Conservation (phyloP, 92 coral and sea anemone species). For the Chrysogorgia sp. region DNA sequence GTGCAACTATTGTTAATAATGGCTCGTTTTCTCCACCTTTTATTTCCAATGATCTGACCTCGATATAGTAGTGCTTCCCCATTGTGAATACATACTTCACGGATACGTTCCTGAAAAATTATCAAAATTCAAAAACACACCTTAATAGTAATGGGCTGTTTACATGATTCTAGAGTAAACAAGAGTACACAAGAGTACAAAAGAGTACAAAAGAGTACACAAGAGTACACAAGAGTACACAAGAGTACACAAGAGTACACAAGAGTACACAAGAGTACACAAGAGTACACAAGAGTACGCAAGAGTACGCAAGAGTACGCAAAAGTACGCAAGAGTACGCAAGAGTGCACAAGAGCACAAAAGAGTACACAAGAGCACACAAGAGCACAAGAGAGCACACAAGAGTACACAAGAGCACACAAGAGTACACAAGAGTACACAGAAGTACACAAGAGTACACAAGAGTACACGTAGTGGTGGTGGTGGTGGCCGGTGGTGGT, state of each 20-base stretch:
- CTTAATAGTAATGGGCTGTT: no score
- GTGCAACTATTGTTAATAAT: slow-evolving; percentile 6
- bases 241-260: background rate
- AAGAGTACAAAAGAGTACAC: no score
- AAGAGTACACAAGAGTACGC: background rate
- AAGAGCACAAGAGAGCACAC: background rate
- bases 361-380: no score
- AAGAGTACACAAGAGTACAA: no score
- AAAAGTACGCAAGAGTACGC: background rate
- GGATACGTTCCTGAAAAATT: background rate
- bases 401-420: background rate
- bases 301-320: no score
- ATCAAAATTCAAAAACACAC: background rate
- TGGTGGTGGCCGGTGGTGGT: no score
- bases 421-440: background rate
- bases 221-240: background rate
- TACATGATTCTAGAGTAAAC: no score
- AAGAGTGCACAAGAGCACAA: background rate
- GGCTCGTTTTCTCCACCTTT: background rate
- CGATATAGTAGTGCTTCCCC: slow-evolving; percentile 10
- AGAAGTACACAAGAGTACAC: background rate
- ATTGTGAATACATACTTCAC: background rate
- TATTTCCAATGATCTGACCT: slow-evolving; percentile 20
- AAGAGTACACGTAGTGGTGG: background rate
- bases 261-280: background rate